Base-by-base conservation (phyloP, 2,113 vertebrate species). In the Callorhinus ursinus region DNA sequence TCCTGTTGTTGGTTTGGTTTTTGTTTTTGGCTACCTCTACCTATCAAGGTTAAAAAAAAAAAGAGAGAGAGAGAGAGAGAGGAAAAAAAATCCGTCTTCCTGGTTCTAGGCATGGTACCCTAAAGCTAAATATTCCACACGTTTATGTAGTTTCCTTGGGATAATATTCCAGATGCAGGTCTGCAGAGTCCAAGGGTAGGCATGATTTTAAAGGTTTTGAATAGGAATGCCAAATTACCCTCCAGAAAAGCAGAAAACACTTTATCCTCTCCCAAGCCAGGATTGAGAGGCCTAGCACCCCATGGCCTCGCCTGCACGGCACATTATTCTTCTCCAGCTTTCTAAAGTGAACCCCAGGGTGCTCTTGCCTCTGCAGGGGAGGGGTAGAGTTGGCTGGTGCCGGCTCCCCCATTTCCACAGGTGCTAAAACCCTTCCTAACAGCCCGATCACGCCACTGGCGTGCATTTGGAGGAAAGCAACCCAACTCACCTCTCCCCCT, bases 171-270 rank as follows among this genome's bases (percentile, higher is more conserved):
- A 95, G 92, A 94, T 92, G 87, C 76, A 12, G 22, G 74, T 61
- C 83, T 87, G 80, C 18, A 14, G 90, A 92, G 88, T 80, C 79
- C 77, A 22, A 42, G 39, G 59, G 21, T 21, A 65, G 2, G 13
- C 13, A 36, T 1, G 0, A 2, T 74, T 95, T 96, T 67, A 92
- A 51, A 90, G 89, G 49, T 89, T 98, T 95, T 33, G 36, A 77
- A 83, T 53, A 11, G 4, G 53, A 51, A 22, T 61, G 97, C 96
- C 96, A 97, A 93, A 95, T 95, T 65, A 67, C 83, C 94, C 87
- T 90, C 67, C 28, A 33, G 93, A 51, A 97, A 87, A 57, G 49
- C 88, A 74, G n/a, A 51, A 51, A 24, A 5, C 4, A 22, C 36
- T 51, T n/a, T 21, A 36, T 39, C 26, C 26, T 63, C 76, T 69